Base-by-base conservation (phyloP, 2,888 invertebrate genomes). In the Loripinus fragilis region DNA sequence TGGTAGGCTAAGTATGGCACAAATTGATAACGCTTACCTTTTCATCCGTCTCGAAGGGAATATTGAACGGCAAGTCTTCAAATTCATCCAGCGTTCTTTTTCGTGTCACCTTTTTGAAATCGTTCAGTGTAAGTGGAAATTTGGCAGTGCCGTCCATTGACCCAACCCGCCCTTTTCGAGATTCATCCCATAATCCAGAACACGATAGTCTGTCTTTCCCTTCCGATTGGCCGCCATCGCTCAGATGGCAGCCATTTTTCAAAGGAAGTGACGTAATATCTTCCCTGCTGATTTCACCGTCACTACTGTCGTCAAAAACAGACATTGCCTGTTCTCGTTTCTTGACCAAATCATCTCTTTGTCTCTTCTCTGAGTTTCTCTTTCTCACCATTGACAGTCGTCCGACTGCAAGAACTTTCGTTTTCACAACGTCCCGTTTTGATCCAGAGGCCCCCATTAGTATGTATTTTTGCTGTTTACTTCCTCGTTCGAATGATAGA, bases 71-170 rank as follows among this genome's bases (percentile, higher is more conserved):
- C 25, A 78, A 69, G 23, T 79, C 70, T 33, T 89, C 88, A 20
- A 81, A 84, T 38, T 86, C 83, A 28, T 85, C 85, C 30, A 88
- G 38, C 42, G 83, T 83, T 33, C 77, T 80, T 60, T 84, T 81
- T 17, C 89, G 76, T 10, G 84, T 82, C 60, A 89, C 81, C 70
- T 85, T 87, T 55, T 84, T 86, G 69, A 89, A 89, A 73, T 89
- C 89, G 74, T 86, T 86, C 5, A 86, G 70, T 42, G 73, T 71
- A 35, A 86, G 67, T 17, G 67, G 55, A 45, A 68, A 42, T 60
- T 74, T 67, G 20, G 74, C 71, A 25, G 48, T 42, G 35, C 55
- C 72, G 17, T 65, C 65, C 15, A 25, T 17, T 15, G 28, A 45
- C 10, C 35, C 15, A 23, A 3, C 60, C 42, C 50, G 33, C 0